Base-by-base conservation (phyloP, 37 sponge, comb jelly and placozoan genomes). In the Chondrilla cf. caribensis region DNA sequence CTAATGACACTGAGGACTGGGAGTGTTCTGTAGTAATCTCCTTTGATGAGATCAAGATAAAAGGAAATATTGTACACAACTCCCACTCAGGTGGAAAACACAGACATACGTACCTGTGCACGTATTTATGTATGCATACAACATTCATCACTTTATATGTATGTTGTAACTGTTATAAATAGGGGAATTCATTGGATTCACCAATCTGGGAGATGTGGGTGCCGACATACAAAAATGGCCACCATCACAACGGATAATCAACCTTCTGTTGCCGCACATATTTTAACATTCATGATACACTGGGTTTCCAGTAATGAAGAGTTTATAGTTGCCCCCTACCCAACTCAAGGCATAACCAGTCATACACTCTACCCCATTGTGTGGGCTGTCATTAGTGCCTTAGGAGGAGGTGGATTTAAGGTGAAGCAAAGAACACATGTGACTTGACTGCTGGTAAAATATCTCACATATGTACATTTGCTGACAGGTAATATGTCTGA, bases 11-110 rank as follows among this genome's bases (percentile, higher is more conserved):
- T n/a, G n/a, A n/a, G n/a, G n/a, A 29, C 26, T 4, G 39, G 26
- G 26, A 38, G 7, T 78, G 78, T 24, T 78, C 8, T 43, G 54
- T 78, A 15, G 78, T 42, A n/a, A 5, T 78, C 26, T 7, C 43
- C 2, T 22, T 78, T 9, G 47, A 78, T 78, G 78, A 78, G 31
- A 42, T 78, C 4, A 78, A 78, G 43, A 78, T 78, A n/a, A 47
- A 78, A 29, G 78, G 43, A 21, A 54, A 78, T 41, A 9, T 78
- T 15, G 78, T 78, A 5, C 43, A 44, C 51, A 54, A 78, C 54
- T 26, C 39, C 42, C n/a, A 47, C 26, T 47, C 54, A 25, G 28
- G n/a, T 21, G 25, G 24, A 22, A 25, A n/a, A n/a, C n/a, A n/a
- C n/a, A n/a, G n/a, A n/a, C n/a, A n/a, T n/a, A n/a, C n/a, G n/a